Evolutionary conservation across 2,113 vertebrate species (phyloP).

Genomic region (Scalopus aquaticus): DNA sequence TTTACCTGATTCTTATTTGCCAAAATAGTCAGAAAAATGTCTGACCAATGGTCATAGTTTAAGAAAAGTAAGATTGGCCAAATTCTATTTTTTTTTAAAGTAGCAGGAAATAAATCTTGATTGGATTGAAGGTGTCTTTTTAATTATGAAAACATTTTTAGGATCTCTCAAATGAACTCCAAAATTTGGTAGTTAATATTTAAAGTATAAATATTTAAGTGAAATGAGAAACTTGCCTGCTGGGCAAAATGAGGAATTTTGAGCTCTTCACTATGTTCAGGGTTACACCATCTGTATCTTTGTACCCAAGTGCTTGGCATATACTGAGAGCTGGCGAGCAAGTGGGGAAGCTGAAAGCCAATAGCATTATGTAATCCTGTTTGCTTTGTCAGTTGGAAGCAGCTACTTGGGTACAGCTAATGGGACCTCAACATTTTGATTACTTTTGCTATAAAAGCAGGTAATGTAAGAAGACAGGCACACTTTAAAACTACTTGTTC

Average conservation of each 20-base stretch:
- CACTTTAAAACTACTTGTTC: neutral
- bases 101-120: neutral
- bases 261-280: neutral
- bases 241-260: neutral
- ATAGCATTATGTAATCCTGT: neutral
- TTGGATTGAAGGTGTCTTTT: neutral
- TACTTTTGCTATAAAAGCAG: neutral
- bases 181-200: neutral
- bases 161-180: neutral
- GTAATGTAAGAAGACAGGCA: neutral
- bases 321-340: neutral
- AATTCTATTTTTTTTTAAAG: neutral
- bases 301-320: neutral
- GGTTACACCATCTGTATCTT: neutral
- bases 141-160: constrained; percentile 17
- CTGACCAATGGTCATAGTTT: neutral
- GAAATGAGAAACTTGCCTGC: neutral
- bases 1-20: constrained; percentile 5
- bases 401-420: neutral
- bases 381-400: neutral
- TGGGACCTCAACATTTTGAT: neutral
- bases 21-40: neutral
- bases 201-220: constrained; percentile 12
- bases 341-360: neutral
- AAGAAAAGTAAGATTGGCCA: neutral